phyloP scores from a whole-genome alignment of 2,888 invertebrate genomes.

The Plagodis dolabraria region DNA sequence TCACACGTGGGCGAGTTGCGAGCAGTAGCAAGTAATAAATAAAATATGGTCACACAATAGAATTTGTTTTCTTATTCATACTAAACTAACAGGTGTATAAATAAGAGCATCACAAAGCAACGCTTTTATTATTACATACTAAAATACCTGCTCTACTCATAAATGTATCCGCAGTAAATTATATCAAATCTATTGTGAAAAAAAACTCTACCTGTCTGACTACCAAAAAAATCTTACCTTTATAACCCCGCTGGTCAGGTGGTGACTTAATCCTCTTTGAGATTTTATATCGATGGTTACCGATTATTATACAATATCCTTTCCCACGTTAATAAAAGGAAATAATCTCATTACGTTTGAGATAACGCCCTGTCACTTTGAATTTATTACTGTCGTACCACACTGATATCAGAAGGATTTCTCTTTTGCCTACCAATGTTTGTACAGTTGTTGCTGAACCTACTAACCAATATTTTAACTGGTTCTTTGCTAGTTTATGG shows the following conservation, averaged over 20 bases:
- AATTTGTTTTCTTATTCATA: conserved; percentile 44
- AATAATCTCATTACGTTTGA: conserved; percentile 34
- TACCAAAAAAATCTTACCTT: conserved; percentile 57
- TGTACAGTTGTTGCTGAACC: conserved; percentile 23
- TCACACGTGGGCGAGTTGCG: too few species aligned
- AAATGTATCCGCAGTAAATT: conserved; percentile 14
- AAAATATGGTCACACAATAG: too few species aligned
- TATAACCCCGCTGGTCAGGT: conserved; percentile 59
- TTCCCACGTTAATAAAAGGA: conserved; percentile 67
- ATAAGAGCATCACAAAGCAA: conserved; percentile 22
- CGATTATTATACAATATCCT: conserved; percentile 48
- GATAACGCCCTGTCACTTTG: conserved; percentile 8
- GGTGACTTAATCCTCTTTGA: conserved; percentile 61
- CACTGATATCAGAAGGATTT: conserved; percentile 17
- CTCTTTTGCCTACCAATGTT: conserved; percentile 18
- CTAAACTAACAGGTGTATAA: conserved; percentile 46
- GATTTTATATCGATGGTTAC: conserved; percentile 50
- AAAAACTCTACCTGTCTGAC: conserved; percentile 65
- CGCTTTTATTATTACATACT: conserved; percentile 14
- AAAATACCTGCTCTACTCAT: conserved; percentile 11
- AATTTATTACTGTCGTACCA: conserved; percentile 12
- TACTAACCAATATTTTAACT: conserved; percentile 28
- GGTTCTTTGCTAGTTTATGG: conserved; percentile 21
- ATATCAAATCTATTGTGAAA: conserved; percentile 36
- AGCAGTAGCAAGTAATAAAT: too few species aligned